A percentile compares a stretch with the other conserved stretches of the same genome.
These are phyloP conservation scores for Antheraea mylitta DNA, from an alignment of 1,140 invertebrate genomes.

Conservation along the genomic window DNA sequence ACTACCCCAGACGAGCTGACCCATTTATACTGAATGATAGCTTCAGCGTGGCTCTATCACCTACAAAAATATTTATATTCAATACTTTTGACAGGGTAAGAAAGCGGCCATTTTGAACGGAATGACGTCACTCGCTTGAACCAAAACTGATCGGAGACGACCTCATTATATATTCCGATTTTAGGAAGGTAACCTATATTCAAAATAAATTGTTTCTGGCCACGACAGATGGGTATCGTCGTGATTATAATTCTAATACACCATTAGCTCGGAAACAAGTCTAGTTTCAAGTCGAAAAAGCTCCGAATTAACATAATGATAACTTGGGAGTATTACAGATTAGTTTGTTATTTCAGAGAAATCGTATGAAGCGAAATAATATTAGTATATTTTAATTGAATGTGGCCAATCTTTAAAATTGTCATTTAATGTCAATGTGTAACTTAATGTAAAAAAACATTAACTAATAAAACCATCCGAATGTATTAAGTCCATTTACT, in stretches of 20 bases:
- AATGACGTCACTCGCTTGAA: background rate
- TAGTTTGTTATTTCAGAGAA: constrained; percentile 7
- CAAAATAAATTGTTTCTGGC: constrained; percentile 13
- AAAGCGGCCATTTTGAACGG: background rate
- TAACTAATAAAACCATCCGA: too few relatives aligned
- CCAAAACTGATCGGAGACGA: constrained; percentile 10
- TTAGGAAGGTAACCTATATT: constrained; percentile 5
- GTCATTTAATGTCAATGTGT: too few relatives aligned
- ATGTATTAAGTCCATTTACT: too few relatives aligned
- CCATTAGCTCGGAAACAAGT: constrained; percentile 28
- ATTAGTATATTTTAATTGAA: too few relatives aligned
- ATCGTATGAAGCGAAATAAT: too few relatives aligned
- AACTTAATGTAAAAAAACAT: too few relatives aligned
- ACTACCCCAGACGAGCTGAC: too few relatives aligned
- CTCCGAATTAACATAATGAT: constrained; percentile 45
- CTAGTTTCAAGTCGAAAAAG: constrained; percentile 33
- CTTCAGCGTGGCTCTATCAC: too few relatives aligned
- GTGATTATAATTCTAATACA: constrained; percentile 39
- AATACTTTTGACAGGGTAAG: too few relatives aligned
- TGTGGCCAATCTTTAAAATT: too few relatives aligned
- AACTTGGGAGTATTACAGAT: constrained; percentile 27
- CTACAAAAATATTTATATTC: too few relatives aligned
- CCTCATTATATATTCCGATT: background rate
- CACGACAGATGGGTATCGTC: constrained; percentile 40
- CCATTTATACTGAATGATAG: too few relatives aligned